Evolutionary conservation across 2,888 invertebrate genomes (phyloP).

Genomic region (Biston betularia): DNA sequence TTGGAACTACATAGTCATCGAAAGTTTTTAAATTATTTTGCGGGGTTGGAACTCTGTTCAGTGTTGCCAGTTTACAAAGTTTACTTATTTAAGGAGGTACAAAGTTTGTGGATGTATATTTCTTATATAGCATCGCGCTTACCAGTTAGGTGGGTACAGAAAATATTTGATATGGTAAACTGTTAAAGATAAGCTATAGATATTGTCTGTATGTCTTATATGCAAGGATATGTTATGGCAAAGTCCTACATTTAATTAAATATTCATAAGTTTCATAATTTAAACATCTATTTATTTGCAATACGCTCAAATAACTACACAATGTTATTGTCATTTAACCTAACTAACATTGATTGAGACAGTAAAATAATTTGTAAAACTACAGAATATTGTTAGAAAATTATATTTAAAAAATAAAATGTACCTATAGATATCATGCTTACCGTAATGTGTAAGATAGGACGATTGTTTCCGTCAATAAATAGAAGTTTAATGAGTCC

Average conservation of each 20-base stretch:
- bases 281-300: conserved; percentile 70
- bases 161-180: conserved; percentile 39
- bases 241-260: conserved; percentile 61
- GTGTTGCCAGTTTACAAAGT: conserved; percentile 27
- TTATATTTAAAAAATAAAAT: conserved; percentile 76
- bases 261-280: conserved; percentile 57
- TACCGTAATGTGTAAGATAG: conserved; percentile 71
- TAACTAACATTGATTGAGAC: conserved; percentile 70
- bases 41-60: neutral
- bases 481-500: conserved; percentile 78
- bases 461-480: conserved; percentile 59
- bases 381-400: conserved; percentile 83
- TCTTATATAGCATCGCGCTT: conserved; percentile 15
- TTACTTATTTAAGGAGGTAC: conserved; percentile 25
- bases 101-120: conserved; percentile 4
- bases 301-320: conserved; percentile 68
- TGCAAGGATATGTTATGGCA: conserved; percentile 72
- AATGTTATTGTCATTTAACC: conserved; percentile 67
- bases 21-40: neutral
- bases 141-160: conserved; percentile 1
- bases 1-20: neutral
- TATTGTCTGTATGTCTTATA: conserved; percentile 48
- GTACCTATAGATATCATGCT: conserved; percentile 75
- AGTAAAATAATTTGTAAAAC: conserved; percentile 81
- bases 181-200: conserved; percentile 48